These are phyloP conservation scores for Drosophila pruinosa DNA, from an alignment of 1,140 invertebrate genomes.

Conservation along the genomic window DNA sequence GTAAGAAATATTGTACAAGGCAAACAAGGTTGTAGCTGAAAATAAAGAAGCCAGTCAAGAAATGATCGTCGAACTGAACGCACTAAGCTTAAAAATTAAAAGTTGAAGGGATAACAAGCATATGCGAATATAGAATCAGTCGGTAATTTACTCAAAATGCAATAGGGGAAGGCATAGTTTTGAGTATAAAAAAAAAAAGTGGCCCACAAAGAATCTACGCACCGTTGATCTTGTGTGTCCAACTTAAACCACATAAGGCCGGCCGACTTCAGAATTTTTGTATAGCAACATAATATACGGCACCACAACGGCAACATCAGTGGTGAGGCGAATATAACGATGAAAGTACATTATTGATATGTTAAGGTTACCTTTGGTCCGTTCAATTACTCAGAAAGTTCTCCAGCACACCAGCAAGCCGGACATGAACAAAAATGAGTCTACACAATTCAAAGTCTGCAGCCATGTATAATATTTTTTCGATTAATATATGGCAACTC, in stretches of 20 bases:
- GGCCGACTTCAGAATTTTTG: constrained; percentile 84
- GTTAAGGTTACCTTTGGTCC: constrained; percentile 84
- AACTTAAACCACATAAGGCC: constrained; percentile 86
- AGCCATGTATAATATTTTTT: constrained; percentile 69
- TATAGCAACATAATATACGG: constrained; percentile 84
- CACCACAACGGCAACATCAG: constrained; percentile 84
- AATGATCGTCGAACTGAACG: too few species aligned
- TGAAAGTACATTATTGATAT: constrained; percentile 84
- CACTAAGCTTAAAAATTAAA: constrained; percentile 87
- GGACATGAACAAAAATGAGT: constrained; percentile 88
- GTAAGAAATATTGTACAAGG: too few species aligned
- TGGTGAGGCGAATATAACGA: constrained; percentile 85
- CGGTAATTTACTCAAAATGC: constrained; percentile 63
- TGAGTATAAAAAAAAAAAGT: constrained; percentile 94
- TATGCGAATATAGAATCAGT: neutral
- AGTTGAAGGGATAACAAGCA: neutral
- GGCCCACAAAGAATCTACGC: constrained; percentile 91
- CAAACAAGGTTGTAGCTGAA: too few species aligned
- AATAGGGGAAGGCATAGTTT: constrained; percentile 87
- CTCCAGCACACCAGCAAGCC: constrained; percentile 87
- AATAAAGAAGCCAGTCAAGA: too few species aligned
- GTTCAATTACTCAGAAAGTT: constrained; percentile 87
- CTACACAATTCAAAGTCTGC: constrained; percentile 85
- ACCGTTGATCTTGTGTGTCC: constrained; percentile 86
- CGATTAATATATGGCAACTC: constrained; percentile 71